Conservation (phyloP, 1,140 invertebrate genomes). For the Drosophila pseudoobscura region DNA sequence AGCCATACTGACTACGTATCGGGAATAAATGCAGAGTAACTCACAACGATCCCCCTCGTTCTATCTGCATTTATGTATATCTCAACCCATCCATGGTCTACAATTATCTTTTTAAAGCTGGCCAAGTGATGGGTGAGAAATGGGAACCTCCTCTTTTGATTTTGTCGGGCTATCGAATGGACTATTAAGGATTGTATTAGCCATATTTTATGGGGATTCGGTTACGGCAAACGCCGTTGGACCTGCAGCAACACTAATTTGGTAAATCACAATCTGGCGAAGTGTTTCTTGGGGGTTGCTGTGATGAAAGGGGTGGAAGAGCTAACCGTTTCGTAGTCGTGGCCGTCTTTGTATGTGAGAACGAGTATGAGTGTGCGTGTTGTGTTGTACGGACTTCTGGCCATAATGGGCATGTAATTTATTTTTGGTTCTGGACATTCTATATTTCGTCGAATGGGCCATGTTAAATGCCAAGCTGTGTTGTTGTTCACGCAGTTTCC, state of each 20-base stretch:
- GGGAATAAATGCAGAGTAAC: no score
- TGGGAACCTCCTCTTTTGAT: constrained; percentile 7
- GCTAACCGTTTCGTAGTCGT: neutral
- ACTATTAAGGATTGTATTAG: constrained; percentile 38
- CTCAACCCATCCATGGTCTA: no score
- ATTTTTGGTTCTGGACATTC: constrained; percentile 50
- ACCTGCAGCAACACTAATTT: constrained; percentile 53
- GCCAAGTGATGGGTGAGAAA: no score
- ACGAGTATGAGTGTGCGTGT: constrained; percentile 13
- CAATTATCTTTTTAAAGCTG: no score
- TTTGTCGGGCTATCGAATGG: constrained; percentile 2
- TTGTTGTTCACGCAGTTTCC: constrained; percentile 28
- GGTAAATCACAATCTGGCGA: constrained; percentile 45
- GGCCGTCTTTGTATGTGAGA: neutral
- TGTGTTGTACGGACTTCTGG: constrained; percentile 38
- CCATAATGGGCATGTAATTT: constrained; percentile 50
- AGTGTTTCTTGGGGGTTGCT: constrained; percentile 14
- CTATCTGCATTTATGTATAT: no score
- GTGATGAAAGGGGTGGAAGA: constrained; percentile 24
- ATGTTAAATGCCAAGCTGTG: constrained; percentile 52
- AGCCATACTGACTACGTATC: no score
- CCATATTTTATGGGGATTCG: constrained; percentile 43
- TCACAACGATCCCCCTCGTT: no score
- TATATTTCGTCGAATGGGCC: constrained; percentile 52
- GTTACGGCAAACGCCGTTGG: constrained; percentile 29